These are phyloP conservation scores for Lordiphosa andalusiaca DNA, from an alignment of 2,888 invertebrate genomes.

Conservation along the genomic window DNA sequence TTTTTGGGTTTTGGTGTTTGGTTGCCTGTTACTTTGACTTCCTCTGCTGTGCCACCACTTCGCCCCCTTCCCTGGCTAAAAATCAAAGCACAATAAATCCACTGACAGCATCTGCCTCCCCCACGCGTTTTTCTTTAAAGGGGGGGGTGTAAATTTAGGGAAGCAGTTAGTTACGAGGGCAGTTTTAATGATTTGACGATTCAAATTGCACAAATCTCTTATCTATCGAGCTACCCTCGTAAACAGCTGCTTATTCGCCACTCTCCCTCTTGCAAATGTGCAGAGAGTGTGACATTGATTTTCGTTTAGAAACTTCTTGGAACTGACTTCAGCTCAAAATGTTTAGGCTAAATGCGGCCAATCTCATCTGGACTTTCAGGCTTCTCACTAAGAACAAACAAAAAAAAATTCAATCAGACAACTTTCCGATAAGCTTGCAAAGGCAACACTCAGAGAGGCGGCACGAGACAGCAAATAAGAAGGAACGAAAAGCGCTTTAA, in stretches of 20 bases:
- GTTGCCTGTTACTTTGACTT: constrained; percentile 61
- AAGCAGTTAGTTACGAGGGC: no score
- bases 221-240: background rate
- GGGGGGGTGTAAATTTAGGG: no score
- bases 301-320: constrained; percentile 62
- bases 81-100: constrained; percentile 66
- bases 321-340: constrained; percentile 20
- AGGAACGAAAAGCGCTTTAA: constrained; percentile 56
- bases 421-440: constrained; percentile 72
- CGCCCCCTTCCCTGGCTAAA: constrained; percentile 40
- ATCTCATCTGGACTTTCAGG: constrained; percentile 48
- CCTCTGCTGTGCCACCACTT: constrained; percentile 3
- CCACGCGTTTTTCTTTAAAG: no score
- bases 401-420: constrained; percentile 53
- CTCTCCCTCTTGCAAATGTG: constrained; percentile 6
- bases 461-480: constrained; percentile 9
- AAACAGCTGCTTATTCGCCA: constrained; percentile 70
- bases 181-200: no score
- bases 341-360: constrained; percentile 53
- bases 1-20: constrained; percentile 76
- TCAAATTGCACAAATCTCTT: no score
- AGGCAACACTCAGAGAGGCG: constrained; percentile 35
- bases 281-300: constrained; percentile 60
- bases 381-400: constrained; percentile 24
- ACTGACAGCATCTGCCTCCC: constrained; percentile 41